Conservation (phyloP, 2,888 invertebrate genomes). For the Trissonchulus sp. region DNA sequence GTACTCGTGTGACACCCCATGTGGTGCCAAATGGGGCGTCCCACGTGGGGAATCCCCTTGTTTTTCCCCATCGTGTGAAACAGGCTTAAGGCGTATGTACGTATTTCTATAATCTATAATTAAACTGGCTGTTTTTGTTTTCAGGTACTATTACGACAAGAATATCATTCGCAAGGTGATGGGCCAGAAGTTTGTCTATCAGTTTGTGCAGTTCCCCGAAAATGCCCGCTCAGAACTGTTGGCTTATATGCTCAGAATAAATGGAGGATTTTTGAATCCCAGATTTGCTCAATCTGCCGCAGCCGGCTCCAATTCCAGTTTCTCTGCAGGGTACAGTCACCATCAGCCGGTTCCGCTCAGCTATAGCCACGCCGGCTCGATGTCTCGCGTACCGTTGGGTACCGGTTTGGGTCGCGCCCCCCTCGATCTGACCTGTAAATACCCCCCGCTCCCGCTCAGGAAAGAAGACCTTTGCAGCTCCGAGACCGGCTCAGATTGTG, state of each 20-base stretch:
- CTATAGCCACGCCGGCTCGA: background rate
- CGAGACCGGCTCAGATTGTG: background rate
- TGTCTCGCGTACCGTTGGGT: no score
- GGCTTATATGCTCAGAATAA: constrained; percentile 16
- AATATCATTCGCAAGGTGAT: constrained; percentile 52
- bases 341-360: background rate
- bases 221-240: constrained; percentile 28
- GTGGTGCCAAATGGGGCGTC: no score
- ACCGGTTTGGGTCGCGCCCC: background rate
- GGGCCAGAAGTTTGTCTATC: constrained; percentile 52
- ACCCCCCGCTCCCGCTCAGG: background rate
- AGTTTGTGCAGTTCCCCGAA: constrained; percentile 45
- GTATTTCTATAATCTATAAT: no score
- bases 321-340: background rate
- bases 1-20: no score
- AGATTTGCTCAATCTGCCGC: background rate
- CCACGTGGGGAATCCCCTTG: no score
- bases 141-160: constrained; percentile 59
- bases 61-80: no score
- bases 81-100: no score
- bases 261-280: background rate
- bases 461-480: background rate
- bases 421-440: background rate
- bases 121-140: no score
- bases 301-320: background rate